Evolutionary conservation across 2,797 vertebrate genomes (phyloP).

Genomic region (Pantherophis alleghaniensis): DNA sequence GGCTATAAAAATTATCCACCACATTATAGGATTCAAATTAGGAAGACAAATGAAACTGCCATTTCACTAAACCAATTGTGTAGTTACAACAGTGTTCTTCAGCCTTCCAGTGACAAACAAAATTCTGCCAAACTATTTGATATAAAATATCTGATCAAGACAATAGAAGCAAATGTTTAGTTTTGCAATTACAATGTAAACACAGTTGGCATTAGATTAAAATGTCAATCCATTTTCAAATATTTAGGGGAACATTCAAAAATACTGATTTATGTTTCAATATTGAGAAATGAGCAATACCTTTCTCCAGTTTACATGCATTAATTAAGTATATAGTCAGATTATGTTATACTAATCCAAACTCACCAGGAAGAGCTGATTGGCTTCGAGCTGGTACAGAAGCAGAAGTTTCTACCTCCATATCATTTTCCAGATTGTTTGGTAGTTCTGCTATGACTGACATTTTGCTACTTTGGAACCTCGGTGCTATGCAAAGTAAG

Average conservation of each 20-base stretch:
- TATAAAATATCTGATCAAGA: neutral
- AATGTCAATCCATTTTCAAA: neutral
- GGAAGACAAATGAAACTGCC: neutral
- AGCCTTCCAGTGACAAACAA: neutral
- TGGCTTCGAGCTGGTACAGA: conserved; percentile 52
- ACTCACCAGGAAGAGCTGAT: conserved; percentile 63
- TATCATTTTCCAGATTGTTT: conserved; percentile 63
- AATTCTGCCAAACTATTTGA: neutral
- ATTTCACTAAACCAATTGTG: neutral
- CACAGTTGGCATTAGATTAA: neutral
- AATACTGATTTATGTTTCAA: neutral
- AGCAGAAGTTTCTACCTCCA: conserved; percentile 65
- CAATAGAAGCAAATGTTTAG: neutral
- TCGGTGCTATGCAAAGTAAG: conserved; percentile 58
- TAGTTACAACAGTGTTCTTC: neutral
- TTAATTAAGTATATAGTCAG: neutral
- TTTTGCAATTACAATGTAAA: neutral
- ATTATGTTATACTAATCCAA: neutral
- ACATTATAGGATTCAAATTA: neutral
- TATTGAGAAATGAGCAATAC: neutral
- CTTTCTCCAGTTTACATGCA: neutral
- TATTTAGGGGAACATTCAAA: neutral
- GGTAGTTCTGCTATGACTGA: conserved; percentile 64
- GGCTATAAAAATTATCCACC: neutral
- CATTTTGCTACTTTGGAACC: conserved; percentile 66